Base-by-base conservation (phyloP, 2,888 invertebrate species). In the Frankliniella intonsa region DNA sequence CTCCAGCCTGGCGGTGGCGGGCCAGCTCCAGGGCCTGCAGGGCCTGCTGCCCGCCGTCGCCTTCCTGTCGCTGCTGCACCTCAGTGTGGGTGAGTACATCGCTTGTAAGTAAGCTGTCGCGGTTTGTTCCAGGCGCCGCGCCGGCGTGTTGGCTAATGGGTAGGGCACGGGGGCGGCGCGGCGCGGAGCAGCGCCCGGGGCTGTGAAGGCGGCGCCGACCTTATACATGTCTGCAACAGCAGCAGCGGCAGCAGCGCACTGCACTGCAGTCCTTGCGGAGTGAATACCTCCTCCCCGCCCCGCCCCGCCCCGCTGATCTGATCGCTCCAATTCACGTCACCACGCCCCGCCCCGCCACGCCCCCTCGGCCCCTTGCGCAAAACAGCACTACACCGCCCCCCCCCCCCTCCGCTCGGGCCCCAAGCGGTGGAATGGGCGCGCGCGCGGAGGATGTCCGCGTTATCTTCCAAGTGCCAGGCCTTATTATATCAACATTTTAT, bases 221-320 rank as follows among this genome's bases (percentile, higher is more conserved):
- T 76, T 76, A n/a, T n/a, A 76, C 69, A 25, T 76, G 69, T 76
- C 69, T 25, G 69, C 69, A 76, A 76, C 69, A 76, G 25, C 25
- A 38, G 38, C 38, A 38, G 38, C 38, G 5, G 38, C 38, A 38
- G 38, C 38, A 38, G 38, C 38, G 38, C 38, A 38, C 38, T 38
- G n/a, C n/a, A n/a, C n/a, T 76, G 69, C 38, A 25, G 69, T 10
- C 69, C 69, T 76, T 76, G 69, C 69, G 22, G 69, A 76, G 25
- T 76, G 69, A 76, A 76, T 76, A 25, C 25, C 22, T 25, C 69
- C 69, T n/a, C 69, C 22, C 69, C 22, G 2, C 65, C 65, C 65
- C 65, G 1, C 2, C n/a, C 65, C n/a, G 2, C 22, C 69, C 69
- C 69, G 7, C 11, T 25, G 69, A 76, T 76, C 69, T 22, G 69